Percentiles rank a stretch among this genome's conserved stretches.
Conservation (phyloP, 2,888 invertebrate genomes). For the Cactoblastis cactorum region DNA sequence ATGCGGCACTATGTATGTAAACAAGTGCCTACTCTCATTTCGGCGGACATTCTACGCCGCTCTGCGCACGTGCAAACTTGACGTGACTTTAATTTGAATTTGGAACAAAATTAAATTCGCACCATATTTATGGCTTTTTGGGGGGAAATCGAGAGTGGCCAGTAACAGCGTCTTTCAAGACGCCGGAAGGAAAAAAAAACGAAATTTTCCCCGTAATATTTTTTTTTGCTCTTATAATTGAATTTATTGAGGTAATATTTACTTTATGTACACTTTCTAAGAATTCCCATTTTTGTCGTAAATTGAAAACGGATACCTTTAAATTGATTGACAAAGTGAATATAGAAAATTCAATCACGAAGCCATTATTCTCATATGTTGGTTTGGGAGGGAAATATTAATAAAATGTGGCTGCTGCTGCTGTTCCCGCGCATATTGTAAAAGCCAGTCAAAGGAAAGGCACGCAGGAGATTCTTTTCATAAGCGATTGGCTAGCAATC, state of each 20-base stretch:
- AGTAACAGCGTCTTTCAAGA: slow-evolving; percentile 32
- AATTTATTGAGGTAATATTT: slow-evolving; percentile 19
- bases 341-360: background rate
- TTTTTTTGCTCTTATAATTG: slow-evolving; percentile 15
- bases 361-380: background rate
- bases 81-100: slow-evolving; percentile 73
- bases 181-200: slow-evolving; percentile 21
- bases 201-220: slow-evolving; percentile 13
- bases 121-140: slow-evolving; percentile 68
- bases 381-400: no score
- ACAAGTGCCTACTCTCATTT: slow-evolving; percentile 37
- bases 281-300: background rate
- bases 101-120: slow-evolving; percentile 69
- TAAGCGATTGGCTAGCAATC: no score
- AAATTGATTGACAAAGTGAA: background rate
- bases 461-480: no score
- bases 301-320: background rate
- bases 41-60: slow-evolving; percentile 45
- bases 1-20: slow-evolving; percentile 10
- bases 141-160: slow-evolving; percentile 57
- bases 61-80: slow-evolving; percentile 66
- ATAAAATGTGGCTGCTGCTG: no score
- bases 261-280: slow-evolving; percentile 9
- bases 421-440: no score
- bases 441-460: no score